phyloP scores from a whole-genome alignment of 1,140 invertebrate genomes.

The Pachypeltis micranthus region DNA sequence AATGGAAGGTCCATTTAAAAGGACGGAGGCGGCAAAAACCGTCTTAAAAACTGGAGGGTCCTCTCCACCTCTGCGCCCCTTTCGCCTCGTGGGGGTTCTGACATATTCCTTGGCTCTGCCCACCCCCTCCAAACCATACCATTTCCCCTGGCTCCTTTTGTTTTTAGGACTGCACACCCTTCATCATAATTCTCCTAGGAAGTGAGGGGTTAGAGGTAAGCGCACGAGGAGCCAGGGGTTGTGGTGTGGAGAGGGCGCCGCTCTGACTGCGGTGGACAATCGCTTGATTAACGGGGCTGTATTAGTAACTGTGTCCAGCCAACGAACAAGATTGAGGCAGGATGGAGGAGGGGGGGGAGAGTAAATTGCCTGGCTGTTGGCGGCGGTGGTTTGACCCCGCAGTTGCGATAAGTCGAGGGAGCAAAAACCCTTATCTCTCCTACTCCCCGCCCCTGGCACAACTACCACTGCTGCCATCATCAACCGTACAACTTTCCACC shows the following conservation, averaged over 20 bases:
- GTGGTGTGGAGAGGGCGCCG: neutral
- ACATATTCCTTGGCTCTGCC: slow-evolving; percentile 16
- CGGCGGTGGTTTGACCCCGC: neutral
- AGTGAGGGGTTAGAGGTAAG: no score
- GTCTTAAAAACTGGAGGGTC: slow-evolving; percentile 17
- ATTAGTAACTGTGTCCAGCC: slow-evolving; percentile 23
- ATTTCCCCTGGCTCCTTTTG: slow-evolving; percentile 6
- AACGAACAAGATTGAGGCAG: no score
- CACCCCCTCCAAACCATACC: neutral
- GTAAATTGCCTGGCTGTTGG: slow-evolving; percentile 22
- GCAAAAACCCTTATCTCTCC: slow-evolving; percentile 18
- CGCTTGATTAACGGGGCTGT: slow-evolving; percentile 24
- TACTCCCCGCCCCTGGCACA: neutral
- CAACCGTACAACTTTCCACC: no score
- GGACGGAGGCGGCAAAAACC: slow-evolving; percentile 14
- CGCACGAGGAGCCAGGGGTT: no score
- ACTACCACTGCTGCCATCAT: no score
- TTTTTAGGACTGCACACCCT: neutral
- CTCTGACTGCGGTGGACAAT: slow-evolving; percentile 22
- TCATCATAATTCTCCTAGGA: slow-evolving; percentile 17
- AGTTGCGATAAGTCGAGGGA: slow-evolving; percentile 19
- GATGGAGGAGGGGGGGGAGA: slow-evolving; percentile 14
- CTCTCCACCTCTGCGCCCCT: no score
- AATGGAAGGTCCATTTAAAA: slow-evolving; percentile 3
- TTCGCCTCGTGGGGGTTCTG: slow-evolving; percentile 11